Conservation (phyloP, 2,113 vertebrate genomes). For the Channa argus region DNA sequence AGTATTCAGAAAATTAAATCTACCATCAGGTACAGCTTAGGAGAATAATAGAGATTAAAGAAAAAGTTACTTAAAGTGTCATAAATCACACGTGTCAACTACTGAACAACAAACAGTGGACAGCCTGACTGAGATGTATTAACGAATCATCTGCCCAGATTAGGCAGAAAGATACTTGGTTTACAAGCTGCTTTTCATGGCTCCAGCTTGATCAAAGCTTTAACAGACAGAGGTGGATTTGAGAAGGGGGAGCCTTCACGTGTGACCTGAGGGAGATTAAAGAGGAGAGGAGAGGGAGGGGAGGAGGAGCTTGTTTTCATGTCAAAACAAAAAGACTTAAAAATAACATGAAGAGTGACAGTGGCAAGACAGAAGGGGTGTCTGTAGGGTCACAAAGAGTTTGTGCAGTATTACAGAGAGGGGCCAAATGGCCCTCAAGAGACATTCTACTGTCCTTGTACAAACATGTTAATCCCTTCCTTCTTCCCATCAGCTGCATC, state of each 20-base stretch:
- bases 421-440: slow-evolving; percentile 37
- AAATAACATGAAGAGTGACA: neutral
- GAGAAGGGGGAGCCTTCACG: slow-evolving; percentile 41
- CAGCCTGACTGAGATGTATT: slow-evolving; percentile 40
- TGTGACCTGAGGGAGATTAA: slow-evolving; percentile 14
- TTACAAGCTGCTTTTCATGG: slow-evolving; percentile 36
- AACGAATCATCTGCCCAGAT: slow-evolving; percentile 58
- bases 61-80: slow-evolving; percentile 25
- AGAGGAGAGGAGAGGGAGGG: slow-evolving; percentile 3
- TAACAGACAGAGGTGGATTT: slow-evolving; percentile 55
- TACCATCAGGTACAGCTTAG: slow-evolving; percentile 28
- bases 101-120: neutral
- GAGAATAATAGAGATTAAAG: slow-evolving; percentile 11
- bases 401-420: slow-evolving; percentile 21
- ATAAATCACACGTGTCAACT: slow-evolving; percentile 38
- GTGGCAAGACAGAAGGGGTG: slow-evolving; percentile 2
- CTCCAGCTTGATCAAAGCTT: slow-evolving; percentile 39
- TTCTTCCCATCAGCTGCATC: slow-evolving; percentile 58
- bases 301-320: neutral
- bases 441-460: slow-evolving; percentile 39
- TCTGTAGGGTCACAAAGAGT: slow-evolving; percentile 21
- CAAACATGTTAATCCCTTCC: slow-evolving; percentile 44
- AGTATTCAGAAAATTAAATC: neutral
- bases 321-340: neutral
- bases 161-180: slow-evolving; percentile 47